A percentile compares a stretch with the other conserved stretches of the same genome.
phyloP scores from a whole-genome alignment of 2,113 vertebrate genomes.

The Hassar affinis region DNA sequence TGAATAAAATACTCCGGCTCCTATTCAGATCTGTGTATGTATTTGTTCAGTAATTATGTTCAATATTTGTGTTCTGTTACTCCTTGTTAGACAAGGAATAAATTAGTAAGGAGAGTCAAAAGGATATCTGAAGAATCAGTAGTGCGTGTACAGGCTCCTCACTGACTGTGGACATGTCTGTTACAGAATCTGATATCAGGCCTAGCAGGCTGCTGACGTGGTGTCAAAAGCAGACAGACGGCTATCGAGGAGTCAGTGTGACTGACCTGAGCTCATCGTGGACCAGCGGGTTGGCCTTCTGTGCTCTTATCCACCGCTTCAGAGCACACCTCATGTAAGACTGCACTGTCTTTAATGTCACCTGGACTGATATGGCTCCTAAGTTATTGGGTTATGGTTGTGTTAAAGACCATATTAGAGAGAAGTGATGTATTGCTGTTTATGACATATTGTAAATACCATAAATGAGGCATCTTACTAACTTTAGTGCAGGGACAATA shows the following conservation, averaged over 20 bases:
- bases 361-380: neutral
- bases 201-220: constrained; percentile 89
- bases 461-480: neutral
- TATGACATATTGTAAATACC: neutral
- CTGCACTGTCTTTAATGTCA: neutral
- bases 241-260: constrained; percentile 80
- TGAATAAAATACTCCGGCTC: neutral
- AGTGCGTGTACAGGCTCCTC: constrained; percentile 37
- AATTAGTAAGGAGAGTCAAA: neutral
- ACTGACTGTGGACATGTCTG: neutral
- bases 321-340: constrained; percentile 90
- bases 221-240: constrained; percentile 93
- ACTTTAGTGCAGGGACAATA: neutral
- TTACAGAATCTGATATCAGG: constrained; percentile 85
- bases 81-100: neutral
- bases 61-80: neutral
- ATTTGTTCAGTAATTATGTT: neutral
- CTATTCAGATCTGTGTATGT: neutral
- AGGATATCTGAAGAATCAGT: neutral
- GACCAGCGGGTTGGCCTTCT: constrained; percentile 85
- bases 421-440: neutral
- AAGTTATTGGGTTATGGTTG: neutral
- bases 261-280: constrained; percentile 87
- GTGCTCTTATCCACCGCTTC: constrained; percentile 92
- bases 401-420: too few species aligned